Percentiles rank a stretch among this genome's conserved stretches.
Conservation (phyloP, 2,888 invertebrate species). For the Pachydiplax longipennis region DNA sequence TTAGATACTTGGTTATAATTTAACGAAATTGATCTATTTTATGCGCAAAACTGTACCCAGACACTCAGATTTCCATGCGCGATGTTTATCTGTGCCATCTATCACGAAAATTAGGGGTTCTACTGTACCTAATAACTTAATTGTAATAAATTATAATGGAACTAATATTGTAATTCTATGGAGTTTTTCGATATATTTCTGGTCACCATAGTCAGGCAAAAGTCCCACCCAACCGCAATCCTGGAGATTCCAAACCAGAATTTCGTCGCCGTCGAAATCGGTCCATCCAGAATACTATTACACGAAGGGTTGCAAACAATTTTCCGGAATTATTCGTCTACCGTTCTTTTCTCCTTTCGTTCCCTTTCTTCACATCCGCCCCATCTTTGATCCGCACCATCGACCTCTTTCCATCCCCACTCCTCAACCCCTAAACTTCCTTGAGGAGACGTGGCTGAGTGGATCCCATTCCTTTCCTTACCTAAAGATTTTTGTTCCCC, state of each 20-base stretch:
- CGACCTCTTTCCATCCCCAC: background rate
- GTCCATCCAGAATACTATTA: background rate
- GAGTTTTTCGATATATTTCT: too few relatives aligned
- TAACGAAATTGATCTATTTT: too few relatives aligned
- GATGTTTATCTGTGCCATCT: too few relatives aligned
- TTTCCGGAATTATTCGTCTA: background rate
- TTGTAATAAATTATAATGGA: too few relatives aligned
- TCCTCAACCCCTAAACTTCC: background rate
- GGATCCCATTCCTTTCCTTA: background rate
- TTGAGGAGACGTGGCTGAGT: background rate
- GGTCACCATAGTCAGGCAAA: too few relatives aligned
- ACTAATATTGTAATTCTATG: too few relatives aligned
- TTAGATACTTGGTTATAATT: too few relatives aligned
- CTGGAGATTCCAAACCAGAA: background rate
- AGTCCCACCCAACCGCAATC: too few relatives aligned
- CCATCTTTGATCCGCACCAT: background rate
- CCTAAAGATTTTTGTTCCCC: background rate
- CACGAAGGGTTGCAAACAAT: background rate
- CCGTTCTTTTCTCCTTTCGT: background rate
- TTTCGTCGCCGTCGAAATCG: background rate
- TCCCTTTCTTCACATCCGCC: background rate
- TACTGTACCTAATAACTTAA: too few relatives aligned
- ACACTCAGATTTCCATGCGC: too few relatives aligned
- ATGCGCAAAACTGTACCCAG: too few relatives aligned
- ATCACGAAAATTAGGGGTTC: too few relatives aligned